Base-by-base conservation (phyloP, 2,113 vertebrate genomes). In the Propithecus coquereli region DNA sequence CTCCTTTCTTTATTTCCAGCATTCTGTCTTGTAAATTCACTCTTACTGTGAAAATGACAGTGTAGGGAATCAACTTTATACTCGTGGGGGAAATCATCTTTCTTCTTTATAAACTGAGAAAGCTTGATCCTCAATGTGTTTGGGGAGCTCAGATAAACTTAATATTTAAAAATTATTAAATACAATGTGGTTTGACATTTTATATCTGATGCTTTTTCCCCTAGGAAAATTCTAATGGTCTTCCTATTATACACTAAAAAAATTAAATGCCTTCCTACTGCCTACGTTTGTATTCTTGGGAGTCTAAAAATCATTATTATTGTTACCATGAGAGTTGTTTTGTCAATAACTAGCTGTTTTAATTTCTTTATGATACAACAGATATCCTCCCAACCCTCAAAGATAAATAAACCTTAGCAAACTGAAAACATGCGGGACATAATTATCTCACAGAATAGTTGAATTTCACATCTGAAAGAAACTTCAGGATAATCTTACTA, bases 381-480 rank as follows among this genome's bases (percentile, higher is more conserved):
- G n/a, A 68, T 65, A 68, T 27, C 59, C 50, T 93, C 20, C 65
- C 22, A 50, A 8, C 79, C 61, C 77, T 88, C 66, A 65, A 23
- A 91, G 68, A n/a, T 66, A 94, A 96, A 57, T 84, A 89, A 96
- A 77, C 37, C 30, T 96, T 79, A 95, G 50, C 23, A 93, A 93
- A 91, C 93, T 82, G 86, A 91, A 96, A 93, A 83, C 93, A 93
- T 89, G 59, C 65, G 86, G 57, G 73, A 96, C 59, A 83, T 70
- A 96, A 96, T 95, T 95, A 91, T 82, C 84, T 89, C 45, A 65
- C 82, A 63, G 3, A 85, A 80, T 47, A 88, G 73, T 54, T 1
- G 0, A 89, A 57, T 85, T 96, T 93, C 52, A 89, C 61, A 94
- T 91, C 68, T 52, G 27, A 96, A 68, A 45, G 43, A 82, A 91